These are phyloP conservation scores for Penaeus monodon DNA, from an alignment of 2,888 invertebrate genomes.

Conservation along the genomic window DNA sequence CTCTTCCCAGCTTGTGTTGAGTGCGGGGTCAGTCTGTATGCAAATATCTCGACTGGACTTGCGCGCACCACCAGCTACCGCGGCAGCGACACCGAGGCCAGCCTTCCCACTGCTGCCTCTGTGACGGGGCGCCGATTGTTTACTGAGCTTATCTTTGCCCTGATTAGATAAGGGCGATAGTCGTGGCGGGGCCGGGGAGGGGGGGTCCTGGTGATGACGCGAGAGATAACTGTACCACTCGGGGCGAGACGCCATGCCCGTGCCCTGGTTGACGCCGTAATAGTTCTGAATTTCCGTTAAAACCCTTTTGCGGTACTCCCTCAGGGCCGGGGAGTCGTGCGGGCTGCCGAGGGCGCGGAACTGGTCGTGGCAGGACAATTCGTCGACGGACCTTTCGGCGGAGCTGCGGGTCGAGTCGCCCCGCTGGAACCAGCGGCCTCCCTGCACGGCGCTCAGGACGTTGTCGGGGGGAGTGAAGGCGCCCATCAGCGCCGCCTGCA, in stretches of 20 bases:
- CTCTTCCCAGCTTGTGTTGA: conserved; percentile 20
- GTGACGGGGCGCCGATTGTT: conserved; percentile 4
- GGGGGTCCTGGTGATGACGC: conserved; percentile 36
- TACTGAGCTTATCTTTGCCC: conserved; percentile 23
- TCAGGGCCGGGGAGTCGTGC: conserved; percentile 55
- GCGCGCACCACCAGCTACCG: conserved; percentile 6
- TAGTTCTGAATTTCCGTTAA: conserved; percentile 65
- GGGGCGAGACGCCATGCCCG: conserved; percentile 5
- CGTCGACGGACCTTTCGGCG: conserved; percentile 32
- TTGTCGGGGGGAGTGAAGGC: conserved; percentile 47
- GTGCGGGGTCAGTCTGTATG: conserved; percentile 57
- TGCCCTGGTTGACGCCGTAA: conserved; percentile 48
- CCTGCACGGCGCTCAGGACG: conserved; percentile 20
- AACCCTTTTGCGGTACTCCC: conserved; percentile 64
- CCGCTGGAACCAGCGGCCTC: conserved; percentile 36
- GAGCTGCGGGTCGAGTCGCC: conserved; percentile 36
- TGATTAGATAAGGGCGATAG: conserved; percentile 51
- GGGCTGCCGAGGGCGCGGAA: conserved; percentile 8
- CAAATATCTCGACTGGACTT: conserved; percentile 51
- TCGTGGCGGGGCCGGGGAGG: conserved; percentile 16
- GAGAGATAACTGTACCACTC: conserved; percentile 17
- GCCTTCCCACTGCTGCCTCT: conserved; percentile 13
- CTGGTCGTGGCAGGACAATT: conserved; percentile 23
- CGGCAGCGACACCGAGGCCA: not conserved
- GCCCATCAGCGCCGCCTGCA: conserved; percentile 65